These are phyloP conservation scores for Tortricodes alternella DNA, from an alignment of 2,888 invertebrate species.

Conservation along the genomic window DNA sequence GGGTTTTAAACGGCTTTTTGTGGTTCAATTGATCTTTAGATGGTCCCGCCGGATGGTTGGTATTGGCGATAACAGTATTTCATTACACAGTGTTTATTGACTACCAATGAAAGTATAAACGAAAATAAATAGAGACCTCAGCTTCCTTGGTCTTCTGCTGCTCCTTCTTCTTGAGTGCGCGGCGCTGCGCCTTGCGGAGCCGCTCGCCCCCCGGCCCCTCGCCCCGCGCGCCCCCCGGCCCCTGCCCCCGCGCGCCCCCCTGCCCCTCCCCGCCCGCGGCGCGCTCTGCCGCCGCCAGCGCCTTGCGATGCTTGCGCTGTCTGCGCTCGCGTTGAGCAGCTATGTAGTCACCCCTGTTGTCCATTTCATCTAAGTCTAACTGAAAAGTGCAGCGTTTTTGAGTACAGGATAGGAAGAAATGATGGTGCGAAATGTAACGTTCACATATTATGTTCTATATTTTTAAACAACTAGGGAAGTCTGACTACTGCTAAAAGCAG, in stretches of 20 bases:
- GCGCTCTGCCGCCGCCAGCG: neutral
- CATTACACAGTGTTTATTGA: no score
- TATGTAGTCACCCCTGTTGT: conserved; percentile 59
- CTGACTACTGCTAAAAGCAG: no score
- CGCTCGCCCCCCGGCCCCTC: conserved; percentile 16
- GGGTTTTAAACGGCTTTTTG: no score
- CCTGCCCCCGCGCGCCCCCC: conserved; percentile 20
- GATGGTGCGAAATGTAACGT: no score
- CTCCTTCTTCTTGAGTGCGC: conserved; percentile 71
- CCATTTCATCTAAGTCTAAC: conserved; percentile 60
- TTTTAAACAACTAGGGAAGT: no score
- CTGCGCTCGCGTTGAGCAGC: conserved; percentile 56
- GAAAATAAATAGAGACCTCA: conserved; percentile 43
- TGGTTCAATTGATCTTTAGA: no score
- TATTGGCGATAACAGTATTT: no score
- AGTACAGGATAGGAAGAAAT: no score
- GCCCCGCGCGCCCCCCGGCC: conserved; percentile 19
- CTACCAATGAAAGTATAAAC: no score
- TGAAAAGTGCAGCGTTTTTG: no score
- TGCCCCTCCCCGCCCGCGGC: conserved; percentile 32
- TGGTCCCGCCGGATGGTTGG: no score
- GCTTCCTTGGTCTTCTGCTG: conserved; percentile 70
- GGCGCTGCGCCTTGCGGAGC: conserved; percentile 79
- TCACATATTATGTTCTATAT: no score
- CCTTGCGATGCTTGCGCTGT: conserved; percentile 43